Percentiles rank a stretch among this genome's conserved stretches.
Conservation (phyloP, 1,140 invertebrate species). For the Cyclargus thomasi region DNA sequence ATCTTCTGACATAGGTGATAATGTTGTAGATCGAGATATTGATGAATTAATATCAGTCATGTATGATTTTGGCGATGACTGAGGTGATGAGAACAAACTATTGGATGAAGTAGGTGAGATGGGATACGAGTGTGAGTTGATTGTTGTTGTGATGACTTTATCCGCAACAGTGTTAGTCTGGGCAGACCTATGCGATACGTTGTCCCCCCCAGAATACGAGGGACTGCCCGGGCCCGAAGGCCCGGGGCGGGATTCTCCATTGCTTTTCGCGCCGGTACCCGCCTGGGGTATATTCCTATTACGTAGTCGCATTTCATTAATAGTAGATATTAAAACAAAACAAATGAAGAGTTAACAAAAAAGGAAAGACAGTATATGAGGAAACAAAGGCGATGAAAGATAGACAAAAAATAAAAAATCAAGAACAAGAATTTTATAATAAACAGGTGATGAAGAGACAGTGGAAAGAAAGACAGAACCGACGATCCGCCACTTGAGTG, state of each 20-base stretch:
- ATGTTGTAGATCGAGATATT: background rate
- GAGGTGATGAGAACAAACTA: background rate
- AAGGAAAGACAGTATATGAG: too few relatives aligned
- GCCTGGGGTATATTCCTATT: background rate
- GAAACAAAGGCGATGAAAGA: too few relatives aligned
- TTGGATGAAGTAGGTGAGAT: background rate
- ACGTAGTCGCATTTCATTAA: background rate
- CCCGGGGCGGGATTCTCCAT: slow-evolving; percentile 4
- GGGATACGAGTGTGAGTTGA: background rate
- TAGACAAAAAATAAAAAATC: too few relatives aligned
- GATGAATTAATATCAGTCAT: background rate
- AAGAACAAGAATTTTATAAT: too few relatives aligned
- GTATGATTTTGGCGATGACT: background rate
- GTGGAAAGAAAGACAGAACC: too few relatives aligned
- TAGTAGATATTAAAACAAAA: too few relatives aligned
- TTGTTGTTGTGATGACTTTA: background rate
- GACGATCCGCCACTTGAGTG: too few relatives aligned
- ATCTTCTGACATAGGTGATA: background rate
- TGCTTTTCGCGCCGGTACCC: background rate
- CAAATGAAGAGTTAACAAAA: too few relatives aligned
- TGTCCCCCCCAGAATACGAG: slow-evolving; percentile 12
- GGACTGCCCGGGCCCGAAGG: background rate
- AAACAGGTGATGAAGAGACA: too few relatives aligned
- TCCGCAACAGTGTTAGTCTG: background rate
- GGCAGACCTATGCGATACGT: background rate